phyloP scores from a whole-genome alignment of 2,113 vertebrate species.

The Colaptes auratus region DNA sequence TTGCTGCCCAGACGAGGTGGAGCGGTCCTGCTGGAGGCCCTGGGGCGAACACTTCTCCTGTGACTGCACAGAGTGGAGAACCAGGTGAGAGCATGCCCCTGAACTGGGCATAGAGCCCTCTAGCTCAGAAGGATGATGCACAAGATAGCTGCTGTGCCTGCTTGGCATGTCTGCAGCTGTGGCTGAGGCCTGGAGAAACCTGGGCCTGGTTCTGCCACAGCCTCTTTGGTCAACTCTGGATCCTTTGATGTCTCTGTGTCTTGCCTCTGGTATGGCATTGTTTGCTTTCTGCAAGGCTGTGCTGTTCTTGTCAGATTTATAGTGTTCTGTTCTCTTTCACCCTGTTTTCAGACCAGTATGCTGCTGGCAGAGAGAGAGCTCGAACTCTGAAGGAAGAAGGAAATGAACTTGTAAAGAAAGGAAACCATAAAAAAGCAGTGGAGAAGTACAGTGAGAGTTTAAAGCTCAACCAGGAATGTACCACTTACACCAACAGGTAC shows the following conservation, averaged over 20 bases:
- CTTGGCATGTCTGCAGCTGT: neutral
- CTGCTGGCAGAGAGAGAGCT: slow-evolving; percentile 76
- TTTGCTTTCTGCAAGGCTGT: neutral
- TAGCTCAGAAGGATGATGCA: neutral
- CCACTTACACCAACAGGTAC: slow-evolving; percentile 93
- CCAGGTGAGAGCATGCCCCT: slow-evolving; percentile 56
- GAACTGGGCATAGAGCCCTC: neutral
- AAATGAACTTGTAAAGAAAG: slow-evolving; percentile 91
- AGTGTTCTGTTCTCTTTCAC: neutral
- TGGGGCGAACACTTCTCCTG: slow-evolving; percentile 35
- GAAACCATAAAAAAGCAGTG: slow-evolving; percentile 86
- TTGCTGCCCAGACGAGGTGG: slow-evolving; percentile 82
- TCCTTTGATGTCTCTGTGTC: neutral
- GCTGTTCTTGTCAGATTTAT: neutral
- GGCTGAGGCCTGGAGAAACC: neutral
- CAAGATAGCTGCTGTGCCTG: neutral
- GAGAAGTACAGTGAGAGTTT: slow-evolving; percentile 94
- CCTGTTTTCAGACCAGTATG: slow-evolving; percentile 57
- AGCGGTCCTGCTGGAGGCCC: neutral
- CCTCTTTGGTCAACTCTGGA: neutral
- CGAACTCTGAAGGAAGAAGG: slow-evolving; percentile 89
- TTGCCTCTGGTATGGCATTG: neutral
- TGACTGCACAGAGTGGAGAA: neutral
- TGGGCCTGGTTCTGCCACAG: neutral
- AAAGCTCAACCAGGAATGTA: slow-evolving; percentile 79